Evolutionary conservation across 1,140 invertebrate genomes (phyloP), one percentile per base, ranked within the genome.

Genomic region (Belonocnema kinseyi): DNA sequence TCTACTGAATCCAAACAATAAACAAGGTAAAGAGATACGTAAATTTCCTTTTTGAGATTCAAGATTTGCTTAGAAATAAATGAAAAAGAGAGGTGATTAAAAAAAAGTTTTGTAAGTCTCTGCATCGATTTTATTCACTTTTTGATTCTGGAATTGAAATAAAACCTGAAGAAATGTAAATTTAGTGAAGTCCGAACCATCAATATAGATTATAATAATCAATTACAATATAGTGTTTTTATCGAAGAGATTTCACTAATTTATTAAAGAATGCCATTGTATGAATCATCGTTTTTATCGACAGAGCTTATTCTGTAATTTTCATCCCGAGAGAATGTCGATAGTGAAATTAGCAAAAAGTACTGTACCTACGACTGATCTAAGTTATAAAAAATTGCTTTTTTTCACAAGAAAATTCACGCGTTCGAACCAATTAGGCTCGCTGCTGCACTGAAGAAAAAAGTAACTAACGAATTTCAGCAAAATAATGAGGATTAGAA

Each of bases 231-330:
- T 46, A 61, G 21, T 13, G 21, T 33, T 61, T 61, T 61, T 16
- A 13, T 61, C 58, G 21, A 26, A 61, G 16, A 13, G 3, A 0
- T 6, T 26, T 61, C 21, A 14, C 19, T 61, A 61, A 61, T 33
- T 61, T 61, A 61, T 33, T 61, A 5, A 33, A 4, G 21, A 33
- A 46, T 46, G 40, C 40, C 40, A 46, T 1, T 46, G 40, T 46
- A 46, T 46, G 40, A 46, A 46, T 46, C 19, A 13, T 33, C 12
- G 3, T 61, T 61, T 58, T 58, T 61, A 61, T 26, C 26, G 26
- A 2, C 12, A 61, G 26, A 61, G 26, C 58, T 61, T 61, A 12
- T 21, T 61, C 58, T 61, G 58, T 61, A 61, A 61, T 61, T 61
- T 61, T 61, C 1, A 33, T 61, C 21, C 0, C 21, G 14, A 61